Conservation (phyloP, 2,888 invertebrate species). For the Unio pictorum region DNA sequence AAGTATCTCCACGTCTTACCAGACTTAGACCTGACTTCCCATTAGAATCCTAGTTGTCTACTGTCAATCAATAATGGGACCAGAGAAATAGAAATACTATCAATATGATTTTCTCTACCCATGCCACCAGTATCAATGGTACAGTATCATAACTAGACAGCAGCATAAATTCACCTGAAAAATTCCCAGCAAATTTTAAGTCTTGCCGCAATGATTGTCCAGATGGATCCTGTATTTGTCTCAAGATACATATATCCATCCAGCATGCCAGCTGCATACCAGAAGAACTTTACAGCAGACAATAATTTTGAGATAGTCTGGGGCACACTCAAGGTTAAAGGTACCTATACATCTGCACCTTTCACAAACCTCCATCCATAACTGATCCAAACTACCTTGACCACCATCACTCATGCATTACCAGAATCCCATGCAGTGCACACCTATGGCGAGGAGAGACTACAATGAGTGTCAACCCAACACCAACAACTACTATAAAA, state of each 20-base stretch:
- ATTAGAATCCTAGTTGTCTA: too few species aligned
- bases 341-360: conserved; percentile 16
- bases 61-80: too few species aligned
- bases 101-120: too few species aligned
- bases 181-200: conserved; percentile 14
- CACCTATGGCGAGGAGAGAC: conserved; percentile 22
- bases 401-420: conserved; percentile 1
- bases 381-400: conserved; percentile 10
- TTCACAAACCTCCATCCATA: conserved; percentile 18
- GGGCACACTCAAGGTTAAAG: conserved; percentile 10
- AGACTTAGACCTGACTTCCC: too few species aligned
- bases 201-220: conserved; percentile 11
- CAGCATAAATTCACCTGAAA: conserved; percentile 9
- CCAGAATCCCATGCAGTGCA: conserved; percentile 9
- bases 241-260: conserved; percentile 13
- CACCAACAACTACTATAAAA: too few species aligned
- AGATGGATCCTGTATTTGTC: conserved; percentile 3
- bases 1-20: too few species aligned
- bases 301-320: conserved; percentile 18
- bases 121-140: conserved; percentile 6
- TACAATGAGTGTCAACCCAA: conserved; percentile 7
- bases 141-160: conserved; percentile 11
- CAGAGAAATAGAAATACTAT: too few species aligned
- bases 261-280: conserved; percentile 11
- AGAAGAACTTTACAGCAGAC: conserved; percentile 5